These are phyloP conservation scores for Carabus problematicus DNA, from an alignment of 2,888 invertebrate genomes.

Conservation along the genomic window DNA sequence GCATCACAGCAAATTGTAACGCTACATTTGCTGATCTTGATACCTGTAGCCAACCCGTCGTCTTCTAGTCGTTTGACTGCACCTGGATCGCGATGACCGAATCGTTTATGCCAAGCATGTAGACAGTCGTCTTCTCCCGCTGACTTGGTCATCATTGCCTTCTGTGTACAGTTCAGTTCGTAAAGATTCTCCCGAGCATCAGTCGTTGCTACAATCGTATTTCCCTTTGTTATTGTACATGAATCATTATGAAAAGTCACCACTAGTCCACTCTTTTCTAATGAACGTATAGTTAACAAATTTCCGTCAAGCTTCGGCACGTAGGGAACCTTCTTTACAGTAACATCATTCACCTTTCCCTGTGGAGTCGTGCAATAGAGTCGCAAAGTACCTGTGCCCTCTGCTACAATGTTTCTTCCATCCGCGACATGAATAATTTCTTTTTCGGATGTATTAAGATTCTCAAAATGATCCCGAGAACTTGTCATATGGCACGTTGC, in stretches of 20 bases:
- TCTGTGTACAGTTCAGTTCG: conserved; percentile 2
- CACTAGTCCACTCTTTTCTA: neutral
- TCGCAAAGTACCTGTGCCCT: neutral
- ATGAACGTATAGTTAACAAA: neutral
- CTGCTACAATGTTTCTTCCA: conserved; percentile 1
- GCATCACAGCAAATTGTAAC: conserved; percentile 33
- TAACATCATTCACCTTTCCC: neutral
- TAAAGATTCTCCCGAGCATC: neutral
- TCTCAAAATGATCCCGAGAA: too few relatives aligned
- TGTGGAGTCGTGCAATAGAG: neutral
- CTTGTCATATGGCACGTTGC: too few relatives aligned
- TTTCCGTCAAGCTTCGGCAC: conserved; percentile 5
- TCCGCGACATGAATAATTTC: neutral
- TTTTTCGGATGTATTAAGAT: too few relatives aligned
- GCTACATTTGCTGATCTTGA: conserved; percentile 43
- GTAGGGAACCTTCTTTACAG: neutral
- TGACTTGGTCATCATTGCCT: neutral
- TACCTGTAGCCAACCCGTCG: conserved; percentile 32
- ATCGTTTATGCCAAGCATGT: conserved; percentile 45
- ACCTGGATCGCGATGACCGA: conserved; percentile 44
- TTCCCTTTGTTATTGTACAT: neutral
- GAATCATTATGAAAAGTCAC: neutral
- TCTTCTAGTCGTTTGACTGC: neutral
- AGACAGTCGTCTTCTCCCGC: conserved; percentile 23
- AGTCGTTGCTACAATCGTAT: neutral